Evolutionary conservation across 2,797 vertebrate genomes (phyloP).

Genomic region (Erithacus rubecula): DNA sequence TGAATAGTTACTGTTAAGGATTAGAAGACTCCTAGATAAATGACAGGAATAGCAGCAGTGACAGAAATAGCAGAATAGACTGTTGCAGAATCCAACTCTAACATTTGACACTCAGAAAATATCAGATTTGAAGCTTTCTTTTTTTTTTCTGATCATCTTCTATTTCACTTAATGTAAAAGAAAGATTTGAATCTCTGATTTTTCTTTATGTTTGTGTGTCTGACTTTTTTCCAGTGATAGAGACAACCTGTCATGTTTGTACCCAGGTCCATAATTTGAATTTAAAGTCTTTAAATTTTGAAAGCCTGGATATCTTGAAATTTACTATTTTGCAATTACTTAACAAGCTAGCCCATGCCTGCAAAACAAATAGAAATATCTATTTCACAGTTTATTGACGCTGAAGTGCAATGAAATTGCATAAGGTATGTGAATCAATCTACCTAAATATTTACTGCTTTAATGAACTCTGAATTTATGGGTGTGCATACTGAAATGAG

Average conservation of each 20-base stretch:
- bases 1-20: neutral
- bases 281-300: neutral
- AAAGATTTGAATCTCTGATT: neutral
- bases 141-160: neutral
- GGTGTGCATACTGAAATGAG: slow-evolving; percentile 20
- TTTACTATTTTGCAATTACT: neutral
- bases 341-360: neutral
- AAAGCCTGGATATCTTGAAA: neutral
- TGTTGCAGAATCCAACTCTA: neutral
- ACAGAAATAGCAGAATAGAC: neutral
- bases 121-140: neutral
- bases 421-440: neutral
- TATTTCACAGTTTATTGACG: neutral
- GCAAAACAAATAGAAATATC: neutral
- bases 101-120: neutral
- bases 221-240: neutral
- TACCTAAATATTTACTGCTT: slow-evolving; percentile 18
- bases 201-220: neutral
- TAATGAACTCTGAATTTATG: slow-evolving; percentile 18
- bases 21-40: neutral
- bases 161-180: neutral
- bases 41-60: neutral
- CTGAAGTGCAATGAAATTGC: neutral
- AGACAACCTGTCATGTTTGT: neutral
- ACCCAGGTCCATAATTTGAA: neutral